A percentile compares a stretch with the other conserved stretches of the same genome.
These are phyloP conservation scores for Rhinichthys osculus DNA, from an alignment of 2,797 vertebrate genomes.

Conservation along the genomic window DNA sequence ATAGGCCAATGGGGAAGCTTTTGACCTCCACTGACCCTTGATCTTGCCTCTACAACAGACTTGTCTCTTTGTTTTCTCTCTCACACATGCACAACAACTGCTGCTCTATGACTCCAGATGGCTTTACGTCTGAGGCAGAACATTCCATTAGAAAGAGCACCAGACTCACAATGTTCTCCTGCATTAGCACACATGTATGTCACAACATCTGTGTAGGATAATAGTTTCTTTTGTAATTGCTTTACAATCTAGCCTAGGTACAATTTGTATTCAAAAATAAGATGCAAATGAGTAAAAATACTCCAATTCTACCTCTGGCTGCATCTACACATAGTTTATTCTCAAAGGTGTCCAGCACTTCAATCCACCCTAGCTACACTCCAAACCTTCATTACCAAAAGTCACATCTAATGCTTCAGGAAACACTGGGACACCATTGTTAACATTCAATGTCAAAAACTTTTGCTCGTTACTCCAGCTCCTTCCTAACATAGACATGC, in stretches of 20 bases:
- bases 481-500: slow-evolving; percentile 29
- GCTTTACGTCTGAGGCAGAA: slow-evolving; percentile 65
- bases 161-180: slow-evolving; percentile 8
- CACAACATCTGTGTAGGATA: not conserved
- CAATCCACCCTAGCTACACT: not conserved
- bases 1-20: slow-evolving; percentile 40
- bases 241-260: not conserved
- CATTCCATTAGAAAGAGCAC: slow-evolving; percentile 60
- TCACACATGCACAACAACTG: slow-evolving; percentile 41
- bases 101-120: slow-evolving; percentile 63
- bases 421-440: slow-evolving; percentile 42
- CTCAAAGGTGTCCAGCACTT: not conserved
- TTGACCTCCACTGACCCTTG: slow-evolving; percentile 64
- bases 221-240: not conserved
- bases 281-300: not conserved
- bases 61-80: slow-evolving; percentile 56
- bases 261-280: not conserved
- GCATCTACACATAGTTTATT: not conserved
- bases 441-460: slow-evolving; percentile 59
- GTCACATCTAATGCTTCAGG: slow-evolving; percentile 50
- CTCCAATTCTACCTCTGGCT: not conserved
- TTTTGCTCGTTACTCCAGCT: slow-evolving; percentile 55
- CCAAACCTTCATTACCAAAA: not conserved
- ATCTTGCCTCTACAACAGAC: slow-evolving; percentile 48
- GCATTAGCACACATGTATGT: slow-evolving; percentile 1